Base-by-base conservation (phyloP, 2,888 invertebrate genomes). In the Lasius platythorax region DNA sequence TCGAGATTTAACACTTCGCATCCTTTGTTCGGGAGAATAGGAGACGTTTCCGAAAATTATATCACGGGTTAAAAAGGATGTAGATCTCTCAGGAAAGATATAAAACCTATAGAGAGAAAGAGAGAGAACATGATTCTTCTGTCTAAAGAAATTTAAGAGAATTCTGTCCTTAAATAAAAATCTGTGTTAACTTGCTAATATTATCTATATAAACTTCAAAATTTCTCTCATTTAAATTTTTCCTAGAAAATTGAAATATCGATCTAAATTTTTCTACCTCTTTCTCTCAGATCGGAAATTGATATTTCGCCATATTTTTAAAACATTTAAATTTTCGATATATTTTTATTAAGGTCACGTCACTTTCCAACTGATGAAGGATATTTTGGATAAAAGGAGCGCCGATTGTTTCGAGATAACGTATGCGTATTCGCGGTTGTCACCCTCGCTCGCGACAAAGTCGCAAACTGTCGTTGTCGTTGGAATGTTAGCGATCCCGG, bases 401-500 rank as follows among this genome's bases (percentile, higher is more conserved):
- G 2, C 30, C 6, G 15, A 30, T 18, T 18, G 15, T 37, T 28
- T 5, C 12, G 43, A 6, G 23, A 37, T 0, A 53, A 1, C 3
- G 1, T 40, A 6, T 30, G 28, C 6, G 8, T 43, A 63, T 64
- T 40, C 3, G 23, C 8, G 40, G 30, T n/a, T 15, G 6, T n/a
- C 67, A 67, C 1, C 40, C 50, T 3, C 23, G 5, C 9, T 68
- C n/a, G 23, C 37, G 43, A 67, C 23, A 3, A 64, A 23, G 23
- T 23, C 66, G 28, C 18, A 3, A 40, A 40, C 76, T 56, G 3
- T 88, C 87, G 83, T 78, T 72, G 58, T 84, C 85, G 74, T 63
- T 74, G 89, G 87, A 91, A 90, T 87, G 87, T 87, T 89, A 88
- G 88, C 88, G 87, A 85, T 82, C n/a, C 74, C 8, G 85, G 61